phyloP scores from a whole-genome alignment of 2,888 invertebrate genomes.

The Neoitamus cyanurus region DNA sequence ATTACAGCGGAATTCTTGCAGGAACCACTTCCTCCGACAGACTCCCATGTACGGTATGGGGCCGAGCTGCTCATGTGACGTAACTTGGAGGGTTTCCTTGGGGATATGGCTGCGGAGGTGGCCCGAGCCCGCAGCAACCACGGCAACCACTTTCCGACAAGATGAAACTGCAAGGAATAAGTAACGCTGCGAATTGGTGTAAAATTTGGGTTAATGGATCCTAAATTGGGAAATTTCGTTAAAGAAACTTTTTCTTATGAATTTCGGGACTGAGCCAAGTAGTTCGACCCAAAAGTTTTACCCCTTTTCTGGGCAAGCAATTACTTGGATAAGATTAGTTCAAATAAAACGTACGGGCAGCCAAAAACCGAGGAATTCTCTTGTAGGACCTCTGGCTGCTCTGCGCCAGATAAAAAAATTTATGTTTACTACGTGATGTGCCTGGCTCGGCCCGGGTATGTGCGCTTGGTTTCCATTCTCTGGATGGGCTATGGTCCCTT shows the following conservation, averaged over 20 bases:
- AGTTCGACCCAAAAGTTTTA: constrained; percentile 38
- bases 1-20: neutral
- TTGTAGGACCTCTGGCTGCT: neutral
- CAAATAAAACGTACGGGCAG: constrained; percentile 31
- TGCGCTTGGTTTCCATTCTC: neutral
- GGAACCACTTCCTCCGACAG: neutral
- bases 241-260: constrained; percentile 34
- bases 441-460: neutral
- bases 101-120: neutral
- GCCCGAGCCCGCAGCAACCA: neutral
- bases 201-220: constrained; percentile 41
- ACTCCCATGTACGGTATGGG: neutral
- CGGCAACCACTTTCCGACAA: constrained; percentile 31
- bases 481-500: neutral
- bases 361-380: neutral
- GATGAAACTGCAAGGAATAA: constrained; percentile 33
- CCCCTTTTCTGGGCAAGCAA: constrained; percentile 29
- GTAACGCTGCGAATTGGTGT: constrained; percentile 27
- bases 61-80: neutral
- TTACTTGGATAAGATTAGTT: constrained; percentile 44
- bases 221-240: constrained; percentile 27
- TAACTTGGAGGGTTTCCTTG: neutral
- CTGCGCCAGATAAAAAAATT: constrained; percentile 19
- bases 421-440: constrained; percentile 42
- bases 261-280: neutral